Evolutionary conservation across 2,797 vertebrate species (phyloP).

Genomic region (Loriculus beryllinus): DNA sequence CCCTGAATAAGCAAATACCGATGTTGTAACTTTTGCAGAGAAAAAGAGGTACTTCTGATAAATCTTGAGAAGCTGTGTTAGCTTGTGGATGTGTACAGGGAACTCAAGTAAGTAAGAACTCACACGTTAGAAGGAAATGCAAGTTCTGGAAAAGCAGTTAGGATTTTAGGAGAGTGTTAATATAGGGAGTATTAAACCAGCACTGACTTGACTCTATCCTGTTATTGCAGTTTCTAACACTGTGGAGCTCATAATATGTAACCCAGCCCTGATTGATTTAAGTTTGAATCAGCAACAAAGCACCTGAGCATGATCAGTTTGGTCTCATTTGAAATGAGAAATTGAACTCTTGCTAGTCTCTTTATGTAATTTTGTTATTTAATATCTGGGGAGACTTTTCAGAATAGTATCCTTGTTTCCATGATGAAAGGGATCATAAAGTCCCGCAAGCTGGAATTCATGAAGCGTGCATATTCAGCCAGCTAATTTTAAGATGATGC

Average conservation of each 20-base stretch:
- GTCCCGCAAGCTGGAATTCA: background rate
- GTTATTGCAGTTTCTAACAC: background rate
- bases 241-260: background rate
- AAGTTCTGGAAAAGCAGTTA: background rate
- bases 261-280: background rate
- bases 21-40: background rate
- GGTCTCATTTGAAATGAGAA: background rate
- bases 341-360: background rate
- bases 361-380: background rate
- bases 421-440: background rate
- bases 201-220: background rate
- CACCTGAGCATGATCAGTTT: background rate
- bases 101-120: background rate
- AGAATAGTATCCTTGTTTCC: background rate
- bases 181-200: background rate
- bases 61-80: background rate
- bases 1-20: background rate
- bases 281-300: background rate
- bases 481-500: constrained; percentile 13
- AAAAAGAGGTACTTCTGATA: background rate
- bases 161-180: background rate
- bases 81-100: background rate
- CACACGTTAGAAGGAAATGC: background rate
- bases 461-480: background rate
- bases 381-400: background rate